phyloP scores from a whole-genome alignment of 2,888 invertebrate genomes.

The Pachymerium ferrugineum region DNA sequence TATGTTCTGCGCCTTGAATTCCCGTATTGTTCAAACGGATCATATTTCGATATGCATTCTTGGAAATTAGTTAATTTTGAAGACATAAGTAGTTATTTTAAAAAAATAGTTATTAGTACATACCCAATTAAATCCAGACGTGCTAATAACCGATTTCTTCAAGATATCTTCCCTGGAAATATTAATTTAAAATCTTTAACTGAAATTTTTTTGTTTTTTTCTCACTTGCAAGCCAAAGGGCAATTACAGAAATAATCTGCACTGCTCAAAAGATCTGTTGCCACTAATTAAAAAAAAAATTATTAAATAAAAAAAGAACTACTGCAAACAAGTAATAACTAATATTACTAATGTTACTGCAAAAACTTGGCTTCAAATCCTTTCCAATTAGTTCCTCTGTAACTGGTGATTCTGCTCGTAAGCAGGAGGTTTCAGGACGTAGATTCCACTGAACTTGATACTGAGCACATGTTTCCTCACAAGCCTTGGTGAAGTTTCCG shows the following conservation, averaged over 20 bases:
- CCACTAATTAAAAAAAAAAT: not conserved
- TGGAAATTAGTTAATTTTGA: not conserved
- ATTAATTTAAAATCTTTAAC: not conserved
- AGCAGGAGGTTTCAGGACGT: not conserved
- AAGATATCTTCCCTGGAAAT: not conserved
- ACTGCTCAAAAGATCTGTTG: not conserved
- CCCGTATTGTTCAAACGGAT: not conserved
- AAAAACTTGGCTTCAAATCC: not conserved
- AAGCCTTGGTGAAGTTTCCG: not conserved
- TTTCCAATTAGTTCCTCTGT: not conserved
- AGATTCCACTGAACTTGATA: not conserved
- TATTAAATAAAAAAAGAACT: not conserved
- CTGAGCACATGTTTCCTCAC: not conserved
- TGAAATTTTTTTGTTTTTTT: not conserved
- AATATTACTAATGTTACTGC: not conserved
- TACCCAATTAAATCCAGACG: constrained; percentile 2
- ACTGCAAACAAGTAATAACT: not conserved
- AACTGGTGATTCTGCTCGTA: not conserved
- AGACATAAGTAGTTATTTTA: not conserved
- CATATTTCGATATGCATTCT: not conserved
- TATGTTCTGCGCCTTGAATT: not conserved
- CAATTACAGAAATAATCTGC: not conserved
- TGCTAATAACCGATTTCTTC: not conserved
- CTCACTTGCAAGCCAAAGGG: not conserved
- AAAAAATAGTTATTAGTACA: not conserved